Evolutionary conservation across 2,113 vertebrate species (phyloP).

Genomic region (Oncorhynchus keta): DNA sequence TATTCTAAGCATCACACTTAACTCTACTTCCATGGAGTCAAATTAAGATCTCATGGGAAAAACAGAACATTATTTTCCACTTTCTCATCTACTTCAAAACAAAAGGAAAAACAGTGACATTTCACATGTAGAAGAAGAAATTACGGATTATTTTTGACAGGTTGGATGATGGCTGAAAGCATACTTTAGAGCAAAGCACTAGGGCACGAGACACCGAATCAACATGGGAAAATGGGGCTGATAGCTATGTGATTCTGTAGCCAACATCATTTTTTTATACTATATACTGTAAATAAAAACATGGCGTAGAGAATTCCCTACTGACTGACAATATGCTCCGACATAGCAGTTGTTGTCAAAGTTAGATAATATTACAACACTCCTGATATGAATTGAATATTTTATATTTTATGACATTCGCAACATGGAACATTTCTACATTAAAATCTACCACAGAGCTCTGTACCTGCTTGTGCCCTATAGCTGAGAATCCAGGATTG

Average conservation of each 20-base stretch:
- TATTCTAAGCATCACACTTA: neutral
- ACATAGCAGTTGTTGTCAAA: no score
- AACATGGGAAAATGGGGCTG: no score
- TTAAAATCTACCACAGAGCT: neutral
- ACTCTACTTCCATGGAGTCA: neutral
- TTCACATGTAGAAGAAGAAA: neutral
- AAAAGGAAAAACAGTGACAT: neutral
- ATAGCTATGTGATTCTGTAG: no score
- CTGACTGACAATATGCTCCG: no score
- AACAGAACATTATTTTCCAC: neutral
- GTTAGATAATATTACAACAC: no score
- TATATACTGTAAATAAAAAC: no score
- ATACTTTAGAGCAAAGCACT: neutral
- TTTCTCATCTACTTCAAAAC: neutral
- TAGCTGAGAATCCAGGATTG: neutral
- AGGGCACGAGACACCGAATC: neutral
- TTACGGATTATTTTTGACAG: neutral
- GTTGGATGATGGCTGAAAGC: neutral
- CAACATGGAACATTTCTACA: no score
- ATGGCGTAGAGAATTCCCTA: no score
- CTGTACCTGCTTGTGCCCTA: neutral
- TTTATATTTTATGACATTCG: no score
- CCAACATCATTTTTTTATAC: no score
- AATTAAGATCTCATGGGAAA: neutral
- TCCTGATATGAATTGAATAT: no score